phyloP scores from a whole-genome alignment of 2,797 vertebrate genomes.

The Tarsius wallacei region DNA sequence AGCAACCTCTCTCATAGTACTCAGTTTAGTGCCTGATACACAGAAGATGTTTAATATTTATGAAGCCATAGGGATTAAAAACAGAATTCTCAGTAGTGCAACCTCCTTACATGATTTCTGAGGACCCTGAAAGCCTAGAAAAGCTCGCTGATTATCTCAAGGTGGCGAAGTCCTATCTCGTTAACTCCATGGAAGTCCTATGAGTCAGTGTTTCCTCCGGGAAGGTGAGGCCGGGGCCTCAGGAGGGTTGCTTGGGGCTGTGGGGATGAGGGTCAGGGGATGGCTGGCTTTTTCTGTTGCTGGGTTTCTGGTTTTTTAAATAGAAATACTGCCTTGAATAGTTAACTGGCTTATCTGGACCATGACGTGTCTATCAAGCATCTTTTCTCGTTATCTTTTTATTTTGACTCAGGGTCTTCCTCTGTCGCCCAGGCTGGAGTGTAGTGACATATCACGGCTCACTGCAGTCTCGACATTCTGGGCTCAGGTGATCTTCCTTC shows the following conservation, averaged over 20 bases:
- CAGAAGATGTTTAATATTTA: not conserved
- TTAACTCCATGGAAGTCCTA: not conserved
- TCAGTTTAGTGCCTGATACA: not conserved
- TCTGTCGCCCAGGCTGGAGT: no score
- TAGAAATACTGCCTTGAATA: not conserved
- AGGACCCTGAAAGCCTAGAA: not conserved
- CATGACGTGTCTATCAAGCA: not conserved
- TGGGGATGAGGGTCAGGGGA: not conserved
- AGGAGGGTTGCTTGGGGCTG: not conserved
- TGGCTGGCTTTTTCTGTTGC: not conserved
- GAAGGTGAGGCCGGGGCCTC: not conserved
- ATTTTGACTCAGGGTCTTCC: no score
- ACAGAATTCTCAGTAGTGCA: not conserved
- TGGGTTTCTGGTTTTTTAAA: not conserved
- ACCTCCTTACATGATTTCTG: not conserved
- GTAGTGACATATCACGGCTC: no score
- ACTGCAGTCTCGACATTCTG: no score
- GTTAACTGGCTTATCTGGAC: not conserved
- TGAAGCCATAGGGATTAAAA: not conserved
- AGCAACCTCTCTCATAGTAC: not conserved
- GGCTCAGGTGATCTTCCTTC: no score
- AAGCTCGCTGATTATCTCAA: not conserved
- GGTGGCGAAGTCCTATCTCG: not conserved
- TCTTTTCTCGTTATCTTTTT: not conserved
- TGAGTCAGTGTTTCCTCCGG: not conserved